Conservation (phyloP, 2,888 invertebrate species). For the Metacarcinus magister region DNA sequence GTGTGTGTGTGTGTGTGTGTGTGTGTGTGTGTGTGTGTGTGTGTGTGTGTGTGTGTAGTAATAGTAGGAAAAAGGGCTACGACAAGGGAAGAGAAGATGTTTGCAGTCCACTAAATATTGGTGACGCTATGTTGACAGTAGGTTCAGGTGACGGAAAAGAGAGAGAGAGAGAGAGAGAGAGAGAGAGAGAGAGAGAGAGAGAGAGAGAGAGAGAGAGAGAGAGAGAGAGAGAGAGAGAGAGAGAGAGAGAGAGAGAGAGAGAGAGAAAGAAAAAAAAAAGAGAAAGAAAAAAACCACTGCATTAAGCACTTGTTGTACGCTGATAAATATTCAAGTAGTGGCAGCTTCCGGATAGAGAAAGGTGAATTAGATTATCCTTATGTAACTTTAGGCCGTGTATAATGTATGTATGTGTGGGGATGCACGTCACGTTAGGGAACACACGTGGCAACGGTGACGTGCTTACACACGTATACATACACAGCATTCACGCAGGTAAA, state of each 20-base stretch:
- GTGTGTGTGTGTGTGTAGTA: background rate
- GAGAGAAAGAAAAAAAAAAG: background rate
- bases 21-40: background rate
- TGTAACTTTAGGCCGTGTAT: background rate
- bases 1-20: background rate
- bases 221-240: background rate
- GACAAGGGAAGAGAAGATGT: background rate
- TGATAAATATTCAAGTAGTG: background rate
- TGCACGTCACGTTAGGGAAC: background rate
- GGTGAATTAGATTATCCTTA: background rate
- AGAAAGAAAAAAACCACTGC: background rate
- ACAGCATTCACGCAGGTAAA: background rate
- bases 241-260: background rate
- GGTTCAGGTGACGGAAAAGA: background rate
- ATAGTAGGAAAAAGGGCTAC: background rate
- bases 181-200: constrained; percentile 40
- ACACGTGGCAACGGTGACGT: background rate
- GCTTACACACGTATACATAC: background rate
- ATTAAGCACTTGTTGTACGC: background rate
- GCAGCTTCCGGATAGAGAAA: background rate
- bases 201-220: constrained; percentile 27
- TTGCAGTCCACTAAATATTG: constrained; percentile 16
- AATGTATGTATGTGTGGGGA: background rate
- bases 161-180: constrained; percentile 51
- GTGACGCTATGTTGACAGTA: background rate